Conservation (phyloP, 2,113 vertebrate genomes). For the Channa argus region DNA sequence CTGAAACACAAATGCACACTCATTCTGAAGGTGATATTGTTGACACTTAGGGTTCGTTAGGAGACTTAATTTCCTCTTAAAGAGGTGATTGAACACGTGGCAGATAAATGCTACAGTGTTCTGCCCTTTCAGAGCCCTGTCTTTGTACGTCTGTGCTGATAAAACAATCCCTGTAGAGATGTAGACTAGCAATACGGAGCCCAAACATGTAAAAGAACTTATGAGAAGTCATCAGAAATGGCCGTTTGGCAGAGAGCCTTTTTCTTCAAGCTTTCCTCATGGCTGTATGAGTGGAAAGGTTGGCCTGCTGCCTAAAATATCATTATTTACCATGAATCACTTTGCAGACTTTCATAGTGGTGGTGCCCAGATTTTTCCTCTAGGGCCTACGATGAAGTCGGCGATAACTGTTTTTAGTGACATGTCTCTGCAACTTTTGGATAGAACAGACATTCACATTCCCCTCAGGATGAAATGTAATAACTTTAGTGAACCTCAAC, state of each 20-base stretch:
- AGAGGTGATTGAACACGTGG: constrained; percentile 7
- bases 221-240: too few relatives aligned
- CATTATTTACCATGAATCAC: too few relatives aligned
- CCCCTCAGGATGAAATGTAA: neutral
- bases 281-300: too few relatives aligned
- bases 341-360: too few relatives aligned
- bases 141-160: constrained; percentile 13
- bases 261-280: too few relatives aligned
- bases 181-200: neutral
- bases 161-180: constrained; percentile 8
- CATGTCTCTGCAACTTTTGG: too few relatives aligned
- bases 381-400: too few relatives aligned
- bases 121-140: constrained; percentile 3
- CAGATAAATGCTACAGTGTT: neutral
- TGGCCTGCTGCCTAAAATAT: too few relatives aligned
- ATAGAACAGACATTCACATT: neutral
- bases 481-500: neutral
- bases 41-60: constrained; percentile 49
- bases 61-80: constrained; percentile 28
- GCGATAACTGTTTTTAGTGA: too few relatives aligned
- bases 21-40: too few relatives aligned
- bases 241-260: neutral
- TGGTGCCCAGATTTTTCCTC: too few relatives aligned
- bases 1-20: constrained; percentile 62
- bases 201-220: too few relatives aligned